Base-by-base conservation (phyloP, 2,888 invertebrate genomes). In the Caenorhabditis sp. region DNA sequence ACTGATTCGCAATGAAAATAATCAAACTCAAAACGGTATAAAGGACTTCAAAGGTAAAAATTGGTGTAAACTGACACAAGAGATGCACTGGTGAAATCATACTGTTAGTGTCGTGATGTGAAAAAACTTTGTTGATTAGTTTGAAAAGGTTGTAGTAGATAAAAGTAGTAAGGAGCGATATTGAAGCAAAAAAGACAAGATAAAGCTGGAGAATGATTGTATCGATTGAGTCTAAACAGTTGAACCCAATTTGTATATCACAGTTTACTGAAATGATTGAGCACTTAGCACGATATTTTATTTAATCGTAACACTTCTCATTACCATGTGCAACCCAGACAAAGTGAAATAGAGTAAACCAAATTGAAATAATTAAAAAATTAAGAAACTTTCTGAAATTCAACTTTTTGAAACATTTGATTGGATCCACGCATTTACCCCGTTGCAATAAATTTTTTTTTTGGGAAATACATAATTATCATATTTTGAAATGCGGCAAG, bases 211-310 rank as follows among this genome's bases (percentile, higher is more conserved):
- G 1, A 0, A 58, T 35, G 2, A 32, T 13, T 20, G 20, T 35
- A 22, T 58, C 32, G 3, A 4, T 58, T 11, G 35, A 1, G 26
- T 35, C 13, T 2, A 20, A n/a, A 37, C 58, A 58, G 0, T 4
- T 26, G 15, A 32, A 20, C 3, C 26, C 20, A 13, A 13, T 6
- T 9, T 32, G 5, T 32, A 58, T 8, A 32, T 32, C 11, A 11
- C 58, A 58, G n/a, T 3, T 56, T n/a, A 18, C 56, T 56, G 32
- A 26, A 55, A 55, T n/a, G n/a, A n/a, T n/a, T n/a, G n/a, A n/a
- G n/a, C n/a, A n/a, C n/a, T n/a, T n/a, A n/a, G n/a, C n/a, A n/a
- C n/a, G n/a, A n/a, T n/a, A n/a, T n/a, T n/a, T n/a, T n/a, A n/a
- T n/a, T n/a, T n/a, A n/a, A n/a, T n/a, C n/a, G n/a, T n/a, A n/a